Conservation (phyloP, 2,113 vertebrate genomes). For the Zosterops lateralis region DNA sequence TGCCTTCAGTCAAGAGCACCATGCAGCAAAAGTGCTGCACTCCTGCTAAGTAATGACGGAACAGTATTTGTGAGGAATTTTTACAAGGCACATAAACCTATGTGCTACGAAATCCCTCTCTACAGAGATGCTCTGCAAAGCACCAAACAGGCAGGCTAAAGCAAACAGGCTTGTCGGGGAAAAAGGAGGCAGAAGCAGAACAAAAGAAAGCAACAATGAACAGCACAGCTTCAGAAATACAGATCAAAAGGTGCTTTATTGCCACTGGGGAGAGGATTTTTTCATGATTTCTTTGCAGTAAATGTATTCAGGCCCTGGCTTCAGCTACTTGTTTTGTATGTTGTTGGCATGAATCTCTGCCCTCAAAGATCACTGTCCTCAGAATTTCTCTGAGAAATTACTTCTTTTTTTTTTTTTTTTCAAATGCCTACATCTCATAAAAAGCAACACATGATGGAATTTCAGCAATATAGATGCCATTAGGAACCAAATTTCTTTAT, state of each 20-base stretch:
- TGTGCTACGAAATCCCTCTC: neutral
- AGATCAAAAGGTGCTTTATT: neutral
- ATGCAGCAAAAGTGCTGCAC: neutral
- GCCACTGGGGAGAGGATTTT: neutral
- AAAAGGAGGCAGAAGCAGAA: neutral
- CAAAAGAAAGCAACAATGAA: conserved; percentile 11
- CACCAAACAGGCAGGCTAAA: neutral
- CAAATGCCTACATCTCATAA: neutral
- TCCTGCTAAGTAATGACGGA: neutral
- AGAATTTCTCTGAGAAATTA: neutral
- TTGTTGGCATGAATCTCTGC: neutral
- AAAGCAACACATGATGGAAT: neutral
- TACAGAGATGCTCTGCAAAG: neutral
- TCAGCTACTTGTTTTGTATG: neutral
- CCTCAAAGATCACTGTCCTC: neutral
- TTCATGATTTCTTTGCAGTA: neutral
- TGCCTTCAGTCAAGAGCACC: neutral
- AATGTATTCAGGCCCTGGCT: neutral
- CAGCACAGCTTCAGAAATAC: neutral
- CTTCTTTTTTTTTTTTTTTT: neutral
- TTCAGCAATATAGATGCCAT: neutral
- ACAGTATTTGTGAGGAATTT: neutral
- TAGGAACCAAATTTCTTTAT: neutral
- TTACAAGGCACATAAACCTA: neutral
- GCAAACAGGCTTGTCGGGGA: neutral